Percentiles rank a stretch among this genome's conserved stretches.
Evolutionary conservation across 2,797 vertebrate species (phyloP).

Genomic region (Botia kubotai): DNA sequence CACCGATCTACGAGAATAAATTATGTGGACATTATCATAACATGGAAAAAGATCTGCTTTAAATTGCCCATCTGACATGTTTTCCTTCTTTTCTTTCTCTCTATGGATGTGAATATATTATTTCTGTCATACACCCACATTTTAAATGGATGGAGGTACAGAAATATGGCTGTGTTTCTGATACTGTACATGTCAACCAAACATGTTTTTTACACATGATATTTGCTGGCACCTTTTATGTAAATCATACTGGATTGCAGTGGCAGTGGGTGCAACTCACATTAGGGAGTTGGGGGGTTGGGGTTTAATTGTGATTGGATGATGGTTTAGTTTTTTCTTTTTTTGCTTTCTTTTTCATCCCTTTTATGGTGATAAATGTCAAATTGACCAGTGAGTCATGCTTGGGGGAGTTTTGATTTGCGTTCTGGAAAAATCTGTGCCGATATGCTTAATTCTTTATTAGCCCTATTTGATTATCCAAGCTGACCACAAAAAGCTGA

Average conservation of each 20-base stretch:
- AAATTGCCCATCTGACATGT: constrained; percentile 67
- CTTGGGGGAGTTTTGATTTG: constrained; percentile 11
- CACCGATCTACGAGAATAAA: constrained; percentile 64
- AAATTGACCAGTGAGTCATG: not conserved
- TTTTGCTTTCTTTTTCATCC: not conserved
- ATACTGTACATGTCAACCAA: constrained; percentile 62
- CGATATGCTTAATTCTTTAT: not conserved
- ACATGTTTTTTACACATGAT: constrained; percentile 11
- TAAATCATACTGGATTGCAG: constrained; percentile 15
- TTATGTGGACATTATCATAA: constrained; percentile 73
- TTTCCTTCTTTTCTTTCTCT: not conserved
- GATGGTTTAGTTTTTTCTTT: constrained; percentile 12
- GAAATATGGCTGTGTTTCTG: constrained; percentile 60
- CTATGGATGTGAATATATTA: constrained; percentile 48
- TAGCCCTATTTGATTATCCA: not conserved
- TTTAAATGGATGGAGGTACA: constrained; percentile 30
- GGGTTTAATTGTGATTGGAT: constrained; percentile 30
- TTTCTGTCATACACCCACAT: constrained; percentile 41
- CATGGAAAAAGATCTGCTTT: constrained; percentile 62
- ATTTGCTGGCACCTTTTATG: constrained; percentile 19
- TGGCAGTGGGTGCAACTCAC: not conserved
- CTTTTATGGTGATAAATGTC: not conserved
- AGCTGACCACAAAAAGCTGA: constrained; percentile 7
- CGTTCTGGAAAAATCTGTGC: not conserved
- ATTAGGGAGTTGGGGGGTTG: constrained; percentile 2